A percentile compares a stretch with the other conserved stretches of the same genome.
Conservation (phyloP, 2,797 vertebrate species). For the Erpetoichthys calabaricus region DNA sequence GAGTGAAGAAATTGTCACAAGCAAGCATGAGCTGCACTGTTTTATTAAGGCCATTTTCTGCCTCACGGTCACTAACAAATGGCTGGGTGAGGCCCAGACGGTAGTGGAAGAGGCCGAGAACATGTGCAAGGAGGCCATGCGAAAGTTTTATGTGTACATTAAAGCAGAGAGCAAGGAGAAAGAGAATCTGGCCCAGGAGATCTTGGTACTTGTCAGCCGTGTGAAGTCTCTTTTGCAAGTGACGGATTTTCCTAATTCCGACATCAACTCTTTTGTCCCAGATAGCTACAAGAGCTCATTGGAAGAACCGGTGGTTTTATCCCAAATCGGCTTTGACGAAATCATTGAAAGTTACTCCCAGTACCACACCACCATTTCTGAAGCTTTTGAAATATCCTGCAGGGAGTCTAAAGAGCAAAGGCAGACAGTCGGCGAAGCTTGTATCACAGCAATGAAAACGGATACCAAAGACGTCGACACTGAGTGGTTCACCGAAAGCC, state of each 20-base stretch:
- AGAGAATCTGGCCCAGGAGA: slow-evolving; percentile 43
- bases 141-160: slow-evolving; percentile 50
- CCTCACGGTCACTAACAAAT: slow-evolving; percentile 50
- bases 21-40: slow-evolving; percentile 80
- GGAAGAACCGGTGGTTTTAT: slow-evolving; percentile 29
- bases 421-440: slow-evolving; percentile 27
- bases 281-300: slow-evolving; percentile 47
- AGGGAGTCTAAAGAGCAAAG: slow-evolving; percentile 11
- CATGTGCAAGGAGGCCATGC: slow-evolving; percentile 55
- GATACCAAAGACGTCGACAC: slow-evolving; percentile 39
- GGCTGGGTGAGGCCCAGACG: slow-evolving; percentile 37
- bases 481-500: slow-evolving; percentile 22
- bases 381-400: slow-evolving; percentile 41
- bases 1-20: slow-evolving; percentile 40
- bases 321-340: slow-evolving; percentile 42
- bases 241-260: slow-evolving; percentile 47
- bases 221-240: slow-evolving; percentile 52
- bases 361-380: slow-evolving; percentile 63
- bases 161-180: slow-evolving; percentile 33
- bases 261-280: slow-evolving; percentile 65
- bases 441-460: slow-evolving; percentile 66
- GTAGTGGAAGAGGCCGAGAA: slow-evolving; percentile 17
- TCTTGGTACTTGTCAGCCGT: slow-evolving; percentile 48
- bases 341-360: slow-evolving; percentile 55
- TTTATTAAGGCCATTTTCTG: slow-evolving; percentile 76